These are phyloP conservation scores for Hypocryptadius cinnamomeus DNA, from an alignment of 2,113 vertebrate species.

Conservation along the genomic window DNA sequence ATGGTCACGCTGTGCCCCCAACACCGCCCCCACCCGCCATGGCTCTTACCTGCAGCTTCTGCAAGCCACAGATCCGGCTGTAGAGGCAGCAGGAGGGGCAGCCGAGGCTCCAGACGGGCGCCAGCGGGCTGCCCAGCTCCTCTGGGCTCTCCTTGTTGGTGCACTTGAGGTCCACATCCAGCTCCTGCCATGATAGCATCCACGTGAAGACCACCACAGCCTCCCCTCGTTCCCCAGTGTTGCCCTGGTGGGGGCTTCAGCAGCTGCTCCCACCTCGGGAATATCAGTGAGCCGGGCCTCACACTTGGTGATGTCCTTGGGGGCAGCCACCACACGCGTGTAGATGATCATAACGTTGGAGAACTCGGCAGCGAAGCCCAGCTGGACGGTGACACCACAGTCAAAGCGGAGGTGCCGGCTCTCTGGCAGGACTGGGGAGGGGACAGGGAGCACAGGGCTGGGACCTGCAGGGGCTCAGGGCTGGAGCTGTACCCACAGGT, in stretches of 20 bases:
- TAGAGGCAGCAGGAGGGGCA: conserved; percentile 72
- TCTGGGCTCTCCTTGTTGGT: conserved; percentile 76
- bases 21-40: rapidly evolving
- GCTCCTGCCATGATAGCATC: conserved; percentile 25
- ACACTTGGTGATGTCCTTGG: conserved; percentile 66
- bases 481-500: rapidly evolving
- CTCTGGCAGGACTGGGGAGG: conserved; percentile 70
- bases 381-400: conserved; percentile 77
- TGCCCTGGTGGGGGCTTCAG: rapidly evolving
- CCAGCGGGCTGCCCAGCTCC: conserved; percentile 74
- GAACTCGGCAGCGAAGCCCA: conserved; percentile 85
- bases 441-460: not conserved
- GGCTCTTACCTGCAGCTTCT: conserved; percentile 76
- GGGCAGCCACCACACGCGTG: conserved; percentile 71
- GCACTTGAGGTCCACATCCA: conserved; percentile 78
- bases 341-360: conserved; percentile 89
- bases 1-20: rapidly evolving
- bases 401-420: conserved; percentile 72
- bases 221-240: rapidly evolving
- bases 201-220: not conserved
- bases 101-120: conserved; percentile 39
- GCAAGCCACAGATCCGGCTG: conserved; percentile 76
- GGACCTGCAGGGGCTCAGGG: not conserved
- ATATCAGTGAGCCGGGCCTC: conserved; percentile 77
- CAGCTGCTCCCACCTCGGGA: conserved; percentile 61